phyloP scores from a whole-genome alignment of 2,888 invertebrate genomes.

The Zhuqinia jingwanae region DNA sequence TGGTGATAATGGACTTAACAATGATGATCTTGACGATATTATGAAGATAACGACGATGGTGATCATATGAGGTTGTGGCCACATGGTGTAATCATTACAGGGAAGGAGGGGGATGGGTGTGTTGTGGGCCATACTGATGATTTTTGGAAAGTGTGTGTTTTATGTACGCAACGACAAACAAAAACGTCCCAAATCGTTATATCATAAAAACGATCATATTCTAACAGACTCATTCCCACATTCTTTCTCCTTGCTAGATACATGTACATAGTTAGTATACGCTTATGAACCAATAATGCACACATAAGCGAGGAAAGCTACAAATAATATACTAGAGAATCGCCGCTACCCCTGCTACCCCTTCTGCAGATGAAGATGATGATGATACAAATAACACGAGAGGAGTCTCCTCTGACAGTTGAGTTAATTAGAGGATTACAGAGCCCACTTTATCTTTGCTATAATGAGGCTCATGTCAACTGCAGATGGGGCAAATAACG shows the following conservation, averaged over 20 bases:
- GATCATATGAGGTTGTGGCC: slow-evolving; percentile 14
- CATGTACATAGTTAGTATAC: too few relatives aligned
- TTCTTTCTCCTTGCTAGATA: too few relatives aligned
- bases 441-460: slow-evolving; percentile 67
- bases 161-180: neutral
- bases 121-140: too few relatives aligned
- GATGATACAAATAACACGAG: slow-evolving; percentile 57
- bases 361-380: slow-evolving; percentile 3
- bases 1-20: slow-evolving; percentile 46
- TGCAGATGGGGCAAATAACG: slow-evolving; percentile 49
- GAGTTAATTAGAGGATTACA: slow-evolving; percentile 70
- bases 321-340: too few relatives aligned
- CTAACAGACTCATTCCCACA: too few relatives aligned
- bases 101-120: neutral
- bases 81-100: neutral
- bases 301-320: too few relatives aligned
- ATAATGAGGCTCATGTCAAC: slow-evolving; percentile 67
- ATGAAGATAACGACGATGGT: slow-evolving; percentile 27
- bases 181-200: slow-evolving; percentile 2
- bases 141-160: slow-evolving; percentile 6
- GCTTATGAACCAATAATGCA: too few relatives aligned
- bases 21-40: slow-evolving; percentile 51
- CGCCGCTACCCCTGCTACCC: neutral
- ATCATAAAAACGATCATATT: neutral
- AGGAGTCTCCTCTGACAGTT: slow-evolving; percentile 61